These are phyloP conservation scores for Nymphalis polychloros DNA, from an alignment of 2,888 invertebrate genomes.

Conservation along the genomic window DNA sequence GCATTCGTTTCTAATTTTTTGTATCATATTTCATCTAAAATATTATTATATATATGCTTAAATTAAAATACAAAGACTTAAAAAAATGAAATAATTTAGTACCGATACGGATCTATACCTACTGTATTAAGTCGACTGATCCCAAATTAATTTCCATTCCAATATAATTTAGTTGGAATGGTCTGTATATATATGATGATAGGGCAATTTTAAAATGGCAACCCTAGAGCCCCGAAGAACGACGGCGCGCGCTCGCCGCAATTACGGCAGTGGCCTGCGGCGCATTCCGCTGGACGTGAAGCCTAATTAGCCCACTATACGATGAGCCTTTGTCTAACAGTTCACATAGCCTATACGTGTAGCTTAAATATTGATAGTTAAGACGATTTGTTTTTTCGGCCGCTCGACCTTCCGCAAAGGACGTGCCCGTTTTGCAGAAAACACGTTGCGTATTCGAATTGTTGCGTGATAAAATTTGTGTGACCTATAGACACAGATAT, in stretches of 20 bases:
- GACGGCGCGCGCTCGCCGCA: constrained; percentile 57
- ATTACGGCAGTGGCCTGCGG: constrained; percentile 67
- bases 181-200: constrained; percentile 25
- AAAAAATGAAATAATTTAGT: too few relatives aligned
- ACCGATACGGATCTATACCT: too few relatives aligned
- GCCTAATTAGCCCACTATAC: constrained; percentile 69
- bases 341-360: constrained; percentile 72
- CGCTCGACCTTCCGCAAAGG: constrained; percentile 60
- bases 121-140: background rate
- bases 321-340: constrained; percentile 78
- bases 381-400: constrained; percentile 36
- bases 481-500: constrained; percentile 45
- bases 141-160: background rate
- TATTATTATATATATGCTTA: too few relatives aligned
- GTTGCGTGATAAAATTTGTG: constrained; percentile 43
- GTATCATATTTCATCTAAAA: too few relatives aligned
- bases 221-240: constrained; percentile 25
- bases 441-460: constrained; percentile 44
- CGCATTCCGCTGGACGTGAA: constrained; percentile 66
- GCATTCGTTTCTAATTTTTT: too few relatives aligned
- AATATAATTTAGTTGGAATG: background rate
- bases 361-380: constrained; percentile 47
- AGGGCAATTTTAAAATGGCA: constrained; percentile 13
- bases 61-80: too few relatives aligned
- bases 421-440: constrained; percentile 58